Conservation (phyloP, 2,888 invertebrate species). For the Adineta ricciae region DNA sequence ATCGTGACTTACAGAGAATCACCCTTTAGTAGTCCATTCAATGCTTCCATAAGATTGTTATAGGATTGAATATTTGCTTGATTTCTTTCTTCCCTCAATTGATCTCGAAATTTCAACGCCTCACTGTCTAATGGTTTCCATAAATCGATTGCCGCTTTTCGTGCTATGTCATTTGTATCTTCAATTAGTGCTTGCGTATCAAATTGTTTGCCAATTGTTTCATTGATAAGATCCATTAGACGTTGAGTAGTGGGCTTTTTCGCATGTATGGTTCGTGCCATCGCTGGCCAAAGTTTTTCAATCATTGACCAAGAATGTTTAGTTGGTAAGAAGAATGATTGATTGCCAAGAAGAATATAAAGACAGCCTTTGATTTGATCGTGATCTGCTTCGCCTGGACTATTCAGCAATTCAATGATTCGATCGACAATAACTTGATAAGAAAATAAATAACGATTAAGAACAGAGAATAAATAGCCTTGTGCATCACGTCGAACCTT, state of each 20-base stretch:
- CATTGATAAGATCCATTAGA: constrained; percentile 49
- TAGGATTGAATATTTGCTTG: background rate
- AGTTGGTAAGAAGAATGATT: constrained; percentile 57
- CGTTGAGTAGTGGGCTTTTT: constrained; percentile 62
- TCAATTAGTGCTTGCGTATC: constrained; percentile 52
- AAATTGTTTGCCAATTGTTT: constrained; percentile 45
- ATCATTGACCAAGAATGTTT: constrained; percentile 68
- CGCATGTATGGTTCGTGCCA: constrained; percentile 65
- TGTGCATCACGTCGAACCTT: constrained; percentile 24
- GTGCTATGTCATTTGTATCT: constrained; percentile 40
- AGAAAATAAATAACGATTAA: constrained; percentile 24
- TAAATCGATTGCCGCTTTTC: background rate
- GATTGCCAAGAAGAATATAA: constrained; percentile 30
- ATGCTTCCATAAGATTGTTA: background rate
- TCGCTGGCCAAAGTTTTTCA: constrained; percentile 65
- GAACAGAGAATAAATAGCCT: constrained; percentile 16
- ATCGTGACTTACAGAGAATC: background rate
- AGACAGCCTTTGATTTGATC: constrained; percentile 32
- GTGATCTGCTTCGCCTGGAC: constrained; percentile 20
- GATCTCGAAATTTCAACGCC: background rate
- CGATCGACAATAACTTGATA: constrained; percentile 22
- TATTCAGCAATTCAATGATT: constrained; percentile 20
- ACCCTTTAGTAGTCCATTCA: background rate
- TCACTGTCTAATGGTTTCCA: background rate
- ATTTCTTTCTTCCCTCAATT: background rate